These are phyloP conservation scores for Coreius guichenoti DNA, from an alignment of 2,797 vertebrate genomes.

Conservation along the genomic window DNA sequence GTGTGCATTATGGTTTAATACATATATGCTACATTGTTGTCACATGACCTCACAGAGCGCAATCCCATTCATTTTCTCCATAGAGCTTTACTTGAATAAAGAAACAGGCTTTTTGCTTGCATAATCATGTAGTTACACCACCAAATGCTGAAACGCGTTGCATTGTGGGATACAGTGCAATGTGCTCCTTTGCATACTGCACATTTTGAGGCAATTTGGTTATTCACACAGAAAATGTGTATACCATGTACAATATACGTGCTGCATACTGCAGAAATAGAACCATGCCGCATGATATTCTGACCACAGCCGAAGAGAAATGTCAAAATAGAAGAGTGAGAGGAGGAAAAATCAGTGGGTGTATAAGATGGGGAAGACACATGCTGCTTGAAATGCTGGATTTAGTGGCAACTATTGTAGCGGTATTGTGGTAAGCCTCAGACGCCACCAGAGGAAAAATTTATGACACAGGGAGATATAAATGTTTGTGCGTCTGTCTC, in stretches of 20 bases:
- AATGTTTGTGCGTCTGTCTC: conserved; percentile 49
- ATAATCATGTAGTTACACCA: neutral
- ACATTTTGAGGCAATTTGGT: neutral
- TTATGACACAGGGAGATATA: conserved; percentile 42
- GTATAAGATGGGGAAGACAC: conserved; percentile 3
- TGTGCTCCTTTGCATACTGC: neutral
- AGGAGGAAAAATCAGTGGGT: conserved; percentile 5
- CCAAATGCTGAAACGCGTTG: neutral
- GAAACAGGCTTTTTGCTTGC: neutral
- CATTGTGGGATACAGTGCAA: neutral
- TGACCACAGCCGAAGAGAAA: conserved; percentile 4
- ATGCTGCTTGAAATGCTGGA: conserved; percentile 16
- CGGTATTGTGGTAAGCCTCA: conserved; percentile 24
- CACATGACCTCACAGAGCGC: neutral
- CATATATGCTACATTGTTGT: neutral
- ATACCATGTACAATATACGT: neutral
- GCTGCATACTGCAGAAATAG: neutral
- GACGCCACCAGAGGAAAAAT: conserved; percentile 41
- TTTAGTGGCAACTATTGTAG: conserved; percentile 48
- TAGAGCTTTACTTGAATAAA: neutral
- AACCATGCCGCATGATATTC: neutral
- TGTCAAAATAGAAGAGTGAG: conserved; percentile 13
- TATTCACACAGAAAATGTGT: neutral
- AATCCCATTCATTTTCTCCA: neutral
- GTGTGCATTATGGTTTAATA: neutral